Evolutionary conservation across 2,113 vertebrate species (phyloP).

Genomic region (Rhinolophus ferrumequinum): DNA sequence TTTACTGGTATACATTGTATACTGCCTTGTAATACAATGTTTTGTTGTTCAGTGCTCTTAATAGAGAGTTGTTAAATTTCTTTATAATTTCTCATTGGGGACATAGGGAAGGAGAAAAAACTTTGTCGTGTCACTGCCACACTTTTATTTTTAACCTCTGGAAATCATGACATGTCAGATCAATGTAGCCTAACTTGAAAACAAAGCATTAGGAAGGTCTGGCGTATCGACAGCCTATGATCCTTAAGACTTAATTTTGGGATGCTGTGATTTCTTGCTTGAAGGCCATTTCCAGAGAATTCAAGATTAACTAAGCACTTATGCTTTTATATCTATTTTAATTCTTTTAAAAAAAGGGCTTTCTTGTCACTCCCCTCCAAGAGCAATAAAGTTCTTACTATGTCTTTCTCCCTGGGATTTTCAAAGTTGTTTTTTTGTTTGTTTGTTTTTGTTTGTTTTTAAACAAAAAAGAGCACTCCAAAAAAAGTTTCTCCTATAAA

Average conservation of each 20-base stretch:
- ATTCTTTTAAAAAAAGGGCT: neutral
- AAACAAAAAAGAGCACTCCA: neutral
- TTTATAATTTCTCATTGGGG: neutral
- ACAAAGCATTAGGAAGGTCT: neutral
- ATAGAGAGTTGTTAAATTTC: neutral
- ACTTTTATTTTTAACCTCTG: constrained; percentile 20
- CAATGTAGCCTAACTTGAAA: neutral
- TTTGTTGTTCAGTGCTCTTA: neutral
- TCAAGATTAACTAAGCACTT: neutral
- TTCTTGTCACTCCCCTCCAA: neutral
- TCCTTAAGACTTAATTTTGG: constrained; percentile 2
- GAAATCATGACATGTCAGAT: neutral
- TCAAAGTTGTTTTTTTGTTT: neutral
- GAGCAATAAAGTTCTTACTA: neutral
- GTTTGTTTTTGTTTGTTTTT: neutral
- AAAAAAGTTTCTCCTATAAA: neutral
- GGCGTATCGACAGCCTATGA: neutral
- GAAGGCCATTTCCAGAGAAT: neutral
- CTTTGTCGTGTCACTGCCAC: neutral
- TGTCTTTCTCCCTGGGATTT: neutral
- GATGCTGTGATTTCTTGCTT: neutral
- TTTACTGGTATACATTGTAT: neutral
- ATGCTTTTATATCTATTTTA: neutral
- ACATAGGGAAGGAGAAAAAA: neutral
- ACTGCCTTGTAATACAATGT: neutral